phyloP scores from a whole-genome alignment of 2,113 vertebrate species.

The Larimichthys polyactis region DNA sequence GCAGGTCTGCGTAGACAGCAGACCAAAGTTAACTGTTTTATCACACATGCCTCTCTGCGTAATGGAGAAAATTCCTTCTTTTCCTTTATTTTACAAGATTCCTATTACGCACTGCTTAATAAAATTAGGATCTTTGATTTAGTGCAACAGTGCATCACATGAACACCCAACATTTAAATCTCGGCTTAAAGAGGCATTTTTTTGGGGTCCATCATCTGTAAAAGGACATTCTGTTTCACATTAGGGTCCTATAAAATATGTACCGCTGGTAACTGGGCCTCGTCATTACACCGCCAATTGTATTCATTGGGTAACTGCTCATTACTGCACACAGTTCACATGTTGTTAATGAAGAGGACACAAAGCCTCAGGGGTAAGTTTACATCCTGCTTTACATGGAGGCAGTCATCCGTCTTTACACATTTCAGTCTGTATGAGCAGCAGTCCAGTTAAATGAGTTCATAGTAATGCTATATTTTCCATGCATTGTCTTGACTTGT shows the following conservation, averaged over 20 bases:
- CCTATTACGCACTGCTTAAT: slow-evolving; percentile 39
- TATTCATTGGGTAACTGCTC: slow-evolving; percentile 52
- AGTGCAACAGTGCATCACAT: slow-evolving; percentile 36
- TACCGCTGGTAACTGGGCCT: slow-evolving; percentile 39
- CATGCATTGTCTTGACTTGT: background rate
- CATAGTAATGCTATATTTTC: background rate
- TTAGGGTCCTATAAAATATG: slow-evolving; percentile 66
- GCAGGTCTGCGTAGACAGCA: slow-evolving; percentile 10
- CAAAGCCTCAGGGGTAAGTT: slow-evolving; percentile 43
- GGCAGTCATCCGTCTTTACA: slow-evolving; percentile 44
- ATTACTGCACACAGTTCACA: slow-evolving; percentile 61
- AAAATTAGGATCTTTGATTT: slow-evolving; percentile 56
- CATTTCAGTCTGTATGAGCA: background rate
- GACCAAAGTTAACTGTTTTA: slow-evolving; percentile 51
- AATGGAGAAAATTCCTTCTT: slow-evolving; percentile 60
- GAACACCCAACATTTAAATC: slow-evolving; percentile 41
- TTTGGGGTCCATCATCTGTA: slow-evolving; percentile 26
- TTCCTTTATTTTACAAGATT: slow-evolving; percentile 63
- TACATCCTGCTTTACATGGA: slow-evolving; percentile 37
- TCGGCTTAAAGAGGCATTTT: slow-evolving; percentile 53
- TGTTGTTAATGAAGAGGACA: slow-evolving; percentile 68
- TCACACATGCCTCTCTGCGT: slow-evolving; percentile 31
- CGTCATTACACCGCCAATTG: slow-evolving; percentile 51
- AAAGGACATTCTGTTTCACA: slow-evolving; percentile 44
- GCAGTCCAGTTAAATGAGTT: background rate